Evolutionary conservation across 2,888 invertebrate species (phyloP), one percentile per base, ranked within the genome.

Genomic region (Hypena proboscidalis): DNA sequence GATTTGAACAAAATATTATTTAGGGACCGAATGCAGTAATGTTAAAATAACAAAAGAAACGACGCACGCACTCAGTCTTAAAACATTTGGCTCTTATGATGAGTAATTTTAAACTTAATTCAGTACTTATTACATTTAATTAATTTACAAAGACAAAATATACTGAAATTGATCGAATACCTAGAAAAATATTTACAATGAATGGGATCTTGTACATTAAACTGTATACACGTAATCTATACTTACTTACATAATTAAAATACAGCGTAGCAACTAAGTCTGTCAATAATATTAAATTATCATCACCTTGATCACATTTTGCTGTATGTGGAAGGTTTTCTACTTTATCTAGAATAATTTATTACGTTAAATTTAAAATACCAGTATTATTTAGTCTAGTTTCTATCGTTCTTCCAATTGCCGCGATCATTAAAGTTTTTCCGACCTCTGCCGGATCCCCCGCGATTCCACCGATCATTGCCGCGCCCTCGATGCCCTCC

Each of bases 371-470:
- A 27, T 45, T 38, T 41, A 51, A 43, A 43, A 42, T 59, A 50
- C 46, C 46, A 37, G 39, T 44, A 52, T 43, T 38, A 43, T 54
- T 45, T 61, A 67, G 58, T 43, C 62, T 87, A 92, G 71, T 92
- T 92, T 52, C 92, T 91, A 67, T 92, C 90, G 70, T 88, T 80
- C 72, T 90, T 83, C 93, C 92, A 80, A 84, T 86, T 73, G 73
- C 92, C 68, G 69, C 92, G 67, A 76, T 93, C 77, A 80, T 83
- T 80, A 80, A 83, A 78, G 78, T 92, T 80, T 82, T 92, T 80
- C 72, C 92, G 60, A 57, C 92, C 87, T 72, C 92, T 74, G 32
- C 86, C 82, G 41, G 85, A 77, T 57, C 85, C 82, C 21, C 87
- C 90, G 11, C 87, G 83, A 58, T 87, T 90, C 86, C 91, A 90